phyloP scores from a whole-genome alignment of 2,113 vertebrate species.

The Nerophis ophidion region DNA sequence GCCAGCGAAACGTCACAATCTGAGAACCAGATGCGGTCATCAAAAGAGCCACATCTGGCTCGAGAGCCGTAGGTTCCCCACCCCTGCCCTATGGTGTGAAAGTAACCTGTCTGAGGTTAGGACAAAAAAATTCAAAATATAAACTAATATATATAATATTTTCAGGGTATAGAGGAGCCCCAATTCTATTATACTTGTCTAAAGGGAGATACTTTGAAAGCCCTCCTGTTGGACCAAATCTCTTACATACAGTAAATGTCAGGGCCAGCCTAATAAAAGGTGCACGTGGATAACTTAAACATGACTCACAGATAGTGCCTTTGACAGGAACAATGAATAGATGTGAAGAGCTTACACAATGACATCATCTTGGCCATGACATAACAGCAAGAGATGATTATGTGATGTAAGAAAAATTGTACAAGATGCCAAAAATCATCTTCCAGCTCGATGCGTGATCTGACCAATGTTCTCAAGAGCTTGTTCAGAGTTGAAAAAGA shows the following conservation, averaged over 20 bases:
- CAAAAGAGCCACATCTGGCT: no score
- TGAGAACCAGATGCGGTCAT: no score
- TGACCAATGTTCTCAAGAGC: constrained; percentile 7
- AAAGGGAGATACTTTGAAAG: no score
- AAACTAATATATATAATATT: no score
- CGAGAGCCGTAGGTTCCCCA: no score
- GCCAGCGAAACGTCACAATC: no score
- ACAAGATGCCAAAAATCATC: not conserved
- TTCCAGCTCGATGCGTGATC: not conserved
- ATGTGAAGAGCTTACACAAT: not conserved
- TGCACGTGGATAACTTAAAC: not conserved
- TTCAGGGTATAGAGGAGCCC: no score
- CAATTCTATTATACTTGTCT: no score
- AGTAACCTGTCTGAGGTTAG: no score
- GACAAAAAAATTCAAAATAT: no score
- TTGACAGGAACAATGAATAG: not conserved
- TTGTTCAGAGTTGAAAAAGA: constrained; percentile 14
- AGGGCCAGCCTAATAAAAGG: not conserved
- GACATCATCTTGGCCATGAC: not conserved
- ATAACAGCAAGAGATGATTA: not conserved
- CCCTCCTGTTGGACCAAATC: not conserved
- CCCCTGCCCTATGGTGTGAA: no score
- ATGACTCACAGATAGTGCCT: not conserved
- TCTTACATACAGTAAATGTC: not conserved
- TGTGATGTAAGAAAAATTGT: not conserved